These are phyloP conservation scores for Numida meleagris DNA, from an alignment of 2,113 vertebrate species.

Conservation along the genomic window DNA sequence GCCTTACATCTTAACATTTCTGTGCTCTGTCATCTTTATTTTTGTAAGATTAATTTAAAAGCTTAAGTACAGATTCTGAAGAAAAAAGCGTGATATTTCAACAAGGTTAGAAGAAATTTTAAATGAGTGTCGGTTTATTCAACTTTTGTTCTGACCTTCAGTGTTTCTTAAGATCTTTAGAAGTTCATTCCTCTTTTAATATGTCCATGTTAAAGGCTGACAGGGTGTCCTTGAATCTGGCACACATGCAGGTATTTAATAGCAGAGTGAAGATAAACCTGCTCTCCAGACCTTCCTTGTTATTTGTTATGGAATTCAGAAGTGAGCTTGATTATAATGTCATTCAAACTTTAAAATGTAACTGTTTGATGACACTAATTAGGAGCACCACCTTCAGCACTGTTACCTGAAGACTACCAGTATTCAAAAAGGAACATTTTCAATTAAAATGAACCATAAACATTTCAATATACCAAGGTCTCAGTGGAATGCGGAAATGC, in stretches of 20 bases:
- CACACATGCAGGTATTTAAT: not conserved
- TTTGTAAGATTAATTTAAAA: conserved; percentile 2
- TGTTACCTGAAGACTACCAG: not conserved
- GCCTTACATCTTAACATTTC: not conserved
- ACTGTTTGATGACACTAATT: not conserved
- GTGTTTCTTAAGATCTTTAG: not conserved
- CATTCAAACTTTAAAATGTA: not conserved
- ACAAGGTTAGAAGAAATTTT: conserved; percentile 16
- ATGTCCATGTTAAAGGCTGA: not conserved
- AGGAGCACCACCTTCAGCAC: not conserved
- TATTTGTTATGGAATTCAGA: not conserved
- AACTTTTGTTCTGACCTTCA: not conserved
- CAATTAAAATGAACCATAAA: not conserved
- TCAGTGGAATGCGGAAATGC: not conserved
- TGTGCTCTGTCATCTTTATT: not conserved
- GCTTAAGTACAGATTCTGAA: not conserved
- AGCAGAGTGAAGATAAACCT: not conserved
- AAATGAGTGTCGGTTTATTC: not conserved
- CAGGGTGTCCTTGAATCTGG: not conserved
- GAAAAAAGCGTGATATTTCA: not conserved
- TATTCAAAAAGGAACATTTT: not conserved
- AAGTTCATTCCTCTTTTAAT: not conserved
- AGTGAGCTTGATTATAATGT: not conserved
- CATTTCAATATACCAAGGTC: not conserved
- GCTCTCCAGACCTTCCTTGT: not conserved